Percentiles rank a stretch among this genome's conserved stretches.
Evolutionary conservation across 2,113 vertebrate species (phyloP).

Genomic region (Peromyscus maniculatus): DNA sequence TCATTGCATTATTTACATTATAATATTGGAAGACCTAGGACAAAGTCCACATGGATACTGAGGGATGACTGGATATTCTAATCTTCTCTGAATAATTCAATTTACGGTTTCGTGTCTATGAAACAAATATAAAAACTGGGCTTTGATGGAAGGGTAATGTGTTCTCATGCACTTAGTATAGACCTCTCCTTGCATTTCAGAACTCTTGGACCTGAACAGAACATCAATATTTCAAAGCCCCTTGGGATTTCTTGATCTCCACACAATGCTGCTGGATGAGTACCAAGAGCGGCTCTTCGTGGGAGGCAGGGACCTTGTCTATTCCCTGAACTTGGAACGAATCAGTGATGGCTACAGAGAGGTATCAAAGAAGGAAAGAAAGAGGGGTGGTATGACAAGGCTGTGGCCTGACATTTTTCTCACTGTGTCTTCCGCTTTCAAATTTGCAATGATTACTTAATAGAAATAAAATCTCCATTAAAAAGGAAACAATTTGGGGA

Average conservation of each 20-base stretch:
- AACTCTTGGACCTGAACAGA: constrained; percentile 96
- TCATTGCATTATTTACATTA: neutral
- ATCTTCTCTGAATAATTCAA: neutral
- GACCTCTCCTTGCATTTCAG: constrained; percentile 88
- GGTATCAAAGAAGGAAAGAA: constrained; percentile 86
- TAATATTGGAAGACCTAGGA: neutral
- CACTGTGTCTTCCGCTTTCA: neutral
- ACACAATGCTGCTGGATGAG: constrained; percentile 95
- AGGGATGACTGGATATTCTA: constrained; percentile 7
- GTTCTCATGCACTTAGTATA: constrained; percentile 65
- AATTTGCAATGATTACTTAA: constrained; percentile 28
- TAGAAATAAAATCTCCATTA: constrained; percentile 35
- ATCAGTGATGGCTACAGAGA: constrained; percentile 92
- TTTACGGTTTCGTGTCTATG: neutral
- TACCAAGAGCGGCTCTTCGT: constrained; percentile 95
- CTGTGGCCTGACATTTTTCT: neutral
- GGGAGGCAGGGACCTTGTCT: constrained; percentile 95
- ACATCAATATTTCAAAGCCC: constrained; percentile 94
- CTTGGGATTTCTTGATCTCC: constrained; percentile 91
- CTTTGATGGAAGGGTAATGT: constrained; percentile 21
- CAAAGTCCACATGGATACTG: neutral
- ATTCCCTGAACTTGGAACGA: constrained; percentile 95
- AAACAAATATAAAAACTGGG: constrained; percentile 48
- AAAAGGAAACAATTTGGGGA: constrained; percentile 39
- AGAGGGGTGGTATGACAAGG: neutral